Percentiles rank a stretch among this genome's conserved stretches.
Conservation (phyloP, 2,888 invertebrate genomes). For the Agrochola circellaris region DNA sequence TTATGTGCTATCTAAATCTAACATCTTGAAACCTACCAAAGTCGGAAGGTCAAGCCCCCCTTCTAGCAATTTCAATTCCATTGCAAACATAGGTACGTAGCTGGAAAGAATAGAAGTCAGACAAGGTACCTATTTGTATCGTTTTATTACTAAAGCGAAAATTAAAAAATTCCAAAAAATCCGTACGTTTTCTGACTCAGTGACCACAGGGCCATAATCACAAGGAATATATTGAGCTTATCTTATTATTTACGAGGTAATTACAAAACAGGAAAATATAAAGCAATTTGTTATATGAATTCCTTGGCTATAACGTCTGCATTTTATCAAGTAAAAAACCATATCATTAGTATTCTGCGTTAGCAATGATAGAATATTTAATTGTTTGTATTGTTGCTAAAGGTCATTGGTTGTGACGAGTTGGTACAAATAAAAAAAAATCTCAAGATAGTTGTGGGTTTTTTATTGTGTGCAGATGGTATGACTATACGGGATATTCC, state of each 20-base stretch:
- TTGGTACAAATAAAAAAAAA: slow-evolving; percentile 31
- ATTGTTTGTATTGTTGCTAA: slow-evolving; percentile 44
- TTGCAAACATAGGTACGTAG: background rate
- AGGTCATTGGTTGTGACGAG: slow-evolving; percentile 36
- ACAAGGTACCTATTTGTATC: background rate
- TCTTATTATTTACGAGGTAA: slow-evolving; percentile 37
- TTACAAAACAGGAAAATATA: slow-evolving; percentile 51
- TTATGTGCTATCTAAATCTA: background rate
- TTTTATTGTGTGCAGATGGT: slow-evolving; percentile 36
- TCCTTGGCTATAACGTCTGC: slow-evolving; percentile 22
- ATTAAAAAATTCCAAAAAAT: background rate
- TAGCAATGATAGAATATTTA: slow-evolving; percentile 38
- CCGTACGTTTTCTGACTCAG: background rate
- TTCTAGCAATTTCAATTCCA: background rate
- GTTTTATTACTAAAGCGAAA: background rate
- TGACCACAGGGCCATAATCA: slow-evolving; percentile 32
- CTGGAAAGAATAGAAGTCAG: background rate
- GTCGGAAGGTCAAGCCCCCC: background rate
- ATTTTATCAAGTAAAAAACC: slow-evolving; percentile 49
- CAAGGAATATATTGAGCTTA: slow-evolving; percentile 22
- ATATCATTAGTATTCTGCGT: slow-evolving; percentile 46
- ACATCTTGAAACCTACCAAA: background rate
- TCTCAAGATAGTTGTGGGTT: slow-evolving; percentile 18
- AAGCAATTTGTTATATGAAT: slow-evolving; percentile 28
- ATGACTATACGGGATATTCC: background rate